Base-by-base conservation (phyloP, 2,888 invertebrate genomes). In the Coelinius sp. region DNA sequence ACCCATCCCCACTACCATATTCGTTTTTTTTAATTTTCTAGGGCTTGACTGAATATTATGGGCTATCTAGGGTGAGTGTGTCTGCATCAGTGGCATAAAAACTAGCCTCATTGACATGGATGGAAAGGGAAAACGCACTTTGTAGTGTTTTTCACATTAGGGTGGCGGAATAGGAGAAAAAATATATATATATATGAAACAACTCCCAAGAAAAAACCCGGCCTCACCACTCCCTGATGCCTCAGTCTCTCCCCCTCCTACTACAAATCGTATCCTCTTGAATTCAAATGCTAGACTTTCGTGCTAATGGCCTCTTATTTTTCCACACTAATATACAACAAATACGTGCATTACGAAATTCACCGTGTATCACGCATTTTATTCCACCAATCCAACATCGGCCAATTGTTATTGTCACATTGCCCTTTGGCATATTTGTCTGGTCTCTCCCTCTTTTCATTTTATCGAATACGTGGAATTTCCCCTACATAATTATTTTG, bases 21-120 rank as follows among this genome's bases (percentile, higher is more conserved):
- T 31, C 17, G 67, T 46, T 59, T 65, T 53, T 56, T 44, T 25
- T 27, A 5, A 31, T 12, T 53, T 27, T 17, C 41, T 71, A 63
- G 63, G 73, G 46, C 31, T 70, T 17, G 66, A n/a, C n/a, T n/a
- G 71, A 24, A 25, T 25, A 20, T 49, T 49, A 3, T 49, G 52
- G 65, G 62, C 53, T 46, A 53, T 41, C 67, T 46, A 65, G 38
- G 73, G 70, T 71, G 24, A 70, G 56, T 59, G 68, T 52, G 63
- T 66, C 65, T 72, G 74, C 68, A 75, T 75, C 68, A 35, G 69
- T 56, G 49, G 71, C 35, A 59, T 63, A 38, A 64, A 62, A 65
- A 46, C 46, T 8, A 46, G 27, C 44, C 24, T 66, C 46, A 31
- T 66, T 49, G 31, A 24, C 27, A 14, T 12, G 44, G 66, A 53